These are phyloP conservation scores for Acanthornis magna DNA, from an alignment of 2,797 vertebrate genomes.

Conservation along the genomic window DNA sequence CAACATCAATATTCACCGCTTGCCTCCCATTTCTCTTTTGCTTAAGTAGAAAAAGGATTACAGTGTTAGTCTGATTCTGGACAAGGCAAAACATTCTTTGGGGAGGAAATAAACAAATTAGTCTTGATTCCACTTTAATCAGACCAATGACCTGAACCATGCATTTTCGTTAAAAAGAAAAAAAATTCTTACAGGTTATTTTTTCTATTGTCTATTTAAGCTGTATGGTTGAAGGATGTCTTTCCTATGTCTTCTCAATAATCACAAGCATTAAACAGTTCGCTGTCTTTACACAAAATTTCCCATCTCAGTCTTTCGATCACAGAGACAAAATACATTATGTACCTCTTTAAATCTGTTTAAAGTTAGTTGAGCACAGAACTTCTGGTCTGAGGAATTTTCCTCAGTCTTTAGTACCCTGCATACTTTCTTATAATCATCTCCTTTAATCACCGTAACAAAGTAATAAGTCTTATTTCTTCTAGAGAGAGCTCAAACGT, in stretches of 20 bases:
- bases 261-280: neutral
- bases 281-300: neutral
- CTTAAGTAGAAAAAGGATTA: neutral
- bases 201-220: neutral
- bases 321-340: neutral
- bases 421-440: neutral
- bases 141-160: neutral
- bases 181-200: neutral
- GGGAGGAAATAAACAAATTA: neutral
- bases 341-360: neutral
- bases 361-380: neutral
- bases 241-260: neutral
- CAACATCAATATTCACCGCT: neutral
- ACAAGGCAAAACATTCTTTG: neutral
- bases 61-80: neutral
- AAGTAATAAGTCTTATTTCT: neutral
- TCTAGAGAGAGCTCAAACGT: neutral
- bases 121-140: neutral
- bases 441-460: neutral
- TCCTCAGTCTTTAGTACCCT: neutral
- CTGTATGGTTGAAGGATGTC: neutral
- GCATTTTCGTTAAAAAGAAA: fast-evolving
- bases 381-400: neutral
- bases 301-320: neutral
- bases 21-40: neutral